Conservation (phyloP, 2,888 invertebrate species). For the Mayetiola destructor region DNA sequence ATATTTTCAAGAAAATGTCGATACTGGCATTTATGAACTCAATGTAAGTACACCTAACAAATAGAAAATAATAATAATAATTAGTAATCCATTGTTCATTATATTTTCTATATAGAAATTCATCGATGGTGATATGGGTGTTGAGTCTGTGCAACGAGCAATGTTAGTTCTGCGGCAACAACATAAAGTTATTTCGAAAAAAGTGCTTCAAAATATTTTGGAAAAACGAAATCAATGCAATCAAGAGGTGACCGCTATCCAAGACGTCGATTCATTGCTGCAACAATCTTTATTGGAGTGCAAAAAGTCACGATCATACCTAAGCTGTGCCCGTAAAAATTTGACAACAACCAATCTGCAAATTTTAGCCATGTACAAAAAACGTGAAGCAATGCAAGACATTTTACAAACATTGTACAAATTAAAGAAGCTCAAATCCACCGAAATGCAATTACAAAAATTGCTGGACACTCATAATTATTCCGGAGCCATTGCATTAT, state of each 20-base stretch:
- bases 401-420: constrained; percentile 64
- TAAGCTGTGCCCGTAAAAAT: constrained; percentile 63
- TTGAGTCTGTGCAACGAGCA: constrained; percentile 28
- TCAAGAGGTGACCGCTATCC: constrained; percentile 64
- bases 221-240: constrained; percentile 82
- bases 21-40: constrained; percentile 30
- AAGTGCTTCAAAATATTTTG: constrained; percentile 81
- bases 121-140: constrained; percentile 29
- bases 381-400: constrained; percentile 66
- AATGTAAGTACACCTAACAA: constrained; percentile 24
- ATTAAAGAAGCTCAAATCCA: constrained; percentile 70
- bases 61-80: not conserved
- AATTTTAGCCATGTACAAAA: constrained; percentile 81
- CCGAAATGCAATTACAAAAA: constrained; percentile 70
- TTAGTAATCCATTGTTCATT: too few species aligned
- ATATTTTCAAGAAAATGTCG: constrained; percentile 29
- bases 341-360: constrained; percentile 74
- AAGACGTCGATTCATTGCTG: constrained; percentile 53
- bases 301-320: constrained; percentile 51
- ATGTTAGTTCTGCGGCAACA: constrained; percentile 31
- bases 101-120: constrained; percentile 13
- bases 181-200: constrained; percentile 69
- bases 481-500: constrained; percentile 76
- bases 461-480: constrained; percentile 73
- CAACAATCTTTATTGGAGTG: constrained; percentile 56